Conservation (phyloP, 1,140 invertebrate species). For the Penaeus vannamei region DNA sequence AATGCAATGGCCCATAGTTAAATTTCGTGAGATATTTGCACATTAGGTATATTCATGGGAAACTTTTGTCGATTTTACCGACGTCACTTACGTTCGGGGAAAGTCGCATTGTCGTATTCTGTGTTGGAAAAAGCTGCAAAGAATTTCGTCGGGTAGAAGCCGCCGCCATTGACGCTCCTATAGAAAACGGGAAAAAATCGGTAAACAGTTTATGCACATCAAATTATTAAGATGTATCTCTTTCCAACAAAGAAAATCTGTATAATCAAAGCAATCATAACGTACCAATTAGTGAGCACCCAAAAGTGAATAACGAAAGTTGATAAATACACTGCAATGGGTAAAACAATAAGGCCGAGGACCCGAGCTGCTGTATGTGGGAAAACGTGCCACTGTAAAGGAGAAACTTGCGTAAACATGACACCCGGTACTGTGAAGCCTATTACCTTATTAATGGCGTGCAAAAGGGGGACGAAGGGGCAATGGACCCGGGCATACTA, state of each 20-base stretch:
- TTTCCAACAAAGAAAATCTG: too few species aligned
- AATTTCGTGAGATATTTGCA: too few species aligned
- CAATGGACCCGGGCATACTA: background rate
- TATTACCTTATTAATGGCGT: too few species aligned
- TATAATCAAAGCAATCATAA: background rate
- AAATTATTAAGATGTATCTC: background rate
- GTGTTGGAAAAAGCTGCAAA: slow-evolving; percentile 57
- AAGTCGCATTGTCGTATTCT: slow-evolving; percentile 60
- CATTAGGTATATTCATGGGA: too few species aligned
- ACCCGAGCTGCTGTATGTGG: slow-evolving; percentile 56
- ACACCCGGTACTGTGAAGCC: too few species aligned
- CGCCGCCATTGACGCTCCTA: slow-evolving; percentile 55
- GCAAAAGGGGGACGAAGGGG: too few species aligned
- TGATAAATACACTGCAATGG: slow-evolving; percentile 45
- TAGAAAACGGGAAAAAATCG: background rate
- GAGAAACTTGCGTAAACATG: background rate
- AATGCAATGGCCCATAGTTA: too few species aligned
- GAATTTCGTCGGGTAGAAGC: slow-evolving; percentile 63
- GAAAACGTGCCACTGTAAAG: slow-evolving; percentile 55
- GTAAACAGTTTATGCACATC: background rate
- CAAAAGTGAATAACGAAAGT: slow-evolving; percentile 60
- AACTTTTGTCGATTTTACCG: too few species aligned
- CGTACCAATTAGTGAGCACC: slow-evolving; percentile 52
- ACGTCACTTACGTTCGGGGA: slow-evolving; percentile 58
- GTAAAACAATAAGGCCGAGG: slow-evolving; percentile 41